Evolutionary conservation across 1,140 invertebrate genomes (phyloP), one percentile per base, ranked within the genome.

Genomic region (Hyphantria cunea): DNA sequence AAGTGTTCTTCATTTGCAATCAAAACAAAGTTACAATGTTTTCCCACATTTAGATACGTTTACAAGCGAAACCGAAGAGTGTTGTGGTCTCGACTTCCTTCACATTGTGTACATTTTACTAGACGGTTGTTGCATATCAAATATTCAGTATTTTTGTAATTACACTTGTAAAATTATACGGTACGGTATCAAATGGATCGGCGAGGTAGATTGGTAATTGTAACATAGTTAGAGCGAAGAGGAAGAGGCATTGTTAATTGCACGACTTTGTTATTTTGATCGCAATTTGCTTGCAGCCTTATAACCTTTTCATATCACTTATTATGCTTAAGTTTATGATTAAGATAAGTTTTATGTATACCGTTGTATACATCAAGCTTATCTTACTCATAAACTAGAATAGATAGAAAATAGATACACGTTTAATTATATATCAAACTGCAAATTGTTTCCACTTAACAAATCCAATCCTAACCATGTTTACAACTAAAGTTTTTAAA

Each of bases 11-110:
- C 53, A 64, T 64, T 61, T 64, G 52, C 53, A 70, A 54, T 41
- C 52, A 17, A 32, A 45, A 45, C 25, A 56, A 45, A n/a, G 39
- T 39, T 64, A 8, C 14, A 54, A 64, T 74, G 66, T 74, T 66
- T 74, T 74, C 72, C 72, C 72, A 71, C 68, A 74, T 63, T 74
- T 68, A 74, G 60, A 52, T 42, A 25, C 17, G 17, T 25, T 63
- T 41, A 58, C 48, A 6, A 41, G 41, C 42, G 39, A 42, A 12
- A n/a, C 4, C 5, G 52, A 61, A 63, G 54, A 63, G 58, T 59
- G 49, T 47, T 59, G 44, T 56, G 53, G 17, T 63, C 53, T 62
- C 49, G 48, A 68, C 66, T 63, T 68, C 53, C 66, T 34, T 53
- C 42, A 41, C 12, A 51, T 50, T 68, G 54, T 63, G 60, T 62